Evolutionary conservation across 2,797 vertebrate species (phyloP).

Genomic region (Betta splendens): DNA sequence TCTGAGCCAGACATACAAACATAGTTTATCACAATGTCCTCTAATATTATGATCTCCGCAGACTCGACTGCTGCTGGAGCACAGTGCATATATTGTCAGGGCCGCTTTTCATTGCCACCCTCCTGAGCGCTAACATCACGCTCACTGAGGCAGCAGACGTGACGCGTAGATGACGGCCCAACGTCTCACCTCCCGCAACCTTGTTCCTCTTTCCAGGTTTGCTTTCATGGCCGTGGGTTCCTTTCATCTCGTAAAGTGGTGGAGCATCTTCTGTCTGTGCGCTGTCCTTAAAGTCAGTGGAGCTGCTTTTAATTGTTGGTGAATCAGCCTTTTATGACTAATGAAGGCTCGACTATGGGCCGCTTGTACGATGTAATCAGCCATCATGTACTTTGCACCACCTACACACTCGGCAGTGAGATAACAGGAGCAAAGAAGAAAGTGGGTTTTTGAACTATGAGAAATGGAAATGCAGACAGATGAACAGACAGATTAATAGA

Average conservation of each 20-base stretch:
- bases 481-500: neutral
- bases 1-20: too few relatives aligned
- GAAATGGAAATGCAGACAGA: neutral
- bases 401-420: constrained; percentile 59
- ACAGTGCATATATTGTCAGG: too few relatives aligned
- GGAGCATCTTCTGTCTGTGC: constrained; percentile 42
- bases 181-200: constrained; percentile 11
- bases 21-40: too few relatives aligned
- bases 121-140: constrained; percentile 1
- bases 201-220: constrained; percentile 36
- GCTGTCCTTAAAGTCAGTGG: constrained; percentile 61
- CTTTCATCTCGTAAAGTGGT: constrained; percentile 62
- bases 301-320: constrained; percentile 74
- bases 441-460: constrained; percentile 24
- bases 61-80: too few relatives aligned
- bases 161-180: neutral
- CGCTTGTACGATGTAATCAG: constrained; percentile 74
- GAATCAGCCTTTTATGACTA: constrained; percentile 79
- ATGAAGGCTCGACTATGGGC: constrained; percentile 69
- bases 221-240: constrained; percentile 42
- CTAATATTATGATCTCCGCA: too few relatives aligned
- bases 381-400: constrained; percentile 67
- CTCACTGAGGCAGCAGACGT: constrained; percentile 5
- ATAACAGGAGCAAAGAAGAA: constrained; percentile 29
- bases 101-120: constrained; percentile 1